Evolutionary conservation across 2,888 invertebrate genomes (phyloP).

Genomic region (Limnephilus marmoratus): DNA sequence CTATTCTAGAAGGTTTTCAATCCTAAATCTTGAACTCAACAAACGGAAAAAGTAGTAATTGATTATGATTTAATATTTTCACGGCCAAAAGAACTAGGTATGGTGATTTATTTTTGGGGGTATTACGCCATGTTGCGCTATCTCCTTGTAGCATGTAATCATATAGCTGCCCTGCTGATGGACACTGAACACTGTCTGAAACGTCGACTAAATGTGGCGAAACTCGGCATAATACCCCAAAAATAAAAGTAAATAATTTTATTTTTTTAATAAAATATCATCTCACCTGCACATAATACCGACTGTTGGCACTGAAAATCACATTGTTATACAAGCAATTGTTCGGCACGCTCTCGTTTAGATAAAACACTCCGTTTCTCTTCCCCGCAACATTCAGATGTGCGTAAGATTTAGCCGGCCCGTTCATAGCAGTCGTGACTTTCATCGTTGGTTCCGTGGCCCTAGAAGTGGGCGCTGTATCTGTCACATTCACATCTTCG

Average conservation of each 20-base stretch:
- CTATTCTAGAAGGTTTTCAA: too few species aligned
- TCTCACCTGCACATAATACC: slow-evolving; percentile 79
- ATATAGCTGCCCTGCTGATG: too few species aligned
- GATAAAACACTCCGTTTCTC: slow-evolving; percentile 68
- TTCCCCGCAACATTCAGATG: slow-evolving; percentile 70
- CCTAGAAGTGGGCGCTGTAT: slow-evolving; percentile 37
- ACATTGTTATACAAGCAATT: slow-evolving; percentile 82
- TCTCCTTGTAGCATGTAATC: too few species aligned
- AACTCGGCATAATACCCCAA: too few species aligned
- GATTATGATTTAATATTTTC: too few species aligned
- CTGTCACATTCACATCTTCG: slow-evolving; percentile 61
- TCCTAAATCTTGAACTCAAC: too few species aligned
- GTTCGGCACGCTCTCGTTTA: slow-evolving; percentile 76
- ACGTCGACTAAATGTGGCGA: too few species aligned
- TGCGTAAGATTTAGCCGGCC: slow-evolving; percentile 61
- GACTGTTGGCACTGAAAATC: slow-evolving; percentile 81
- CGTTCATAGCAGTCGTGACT: slow-evolving; percentile 71
- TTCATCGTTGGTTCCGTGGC: slow-evolving; percentile 69
- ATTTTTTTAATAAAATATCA: slow-evolving; percentile 66
- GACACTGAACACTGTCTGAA: too few species aligned
- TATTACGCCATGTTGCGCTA: too few species aligned
- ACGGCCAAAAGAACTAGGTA: too few species aligned
- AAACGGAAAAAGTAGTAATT: too few species aligned
- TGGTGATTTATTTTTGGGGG: too few species aligned
- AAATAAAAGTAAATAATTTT: neutral